Conservation (phyloP, 2,797 vertebrate species). For the Gymnodraco acuticeps region DNA sequence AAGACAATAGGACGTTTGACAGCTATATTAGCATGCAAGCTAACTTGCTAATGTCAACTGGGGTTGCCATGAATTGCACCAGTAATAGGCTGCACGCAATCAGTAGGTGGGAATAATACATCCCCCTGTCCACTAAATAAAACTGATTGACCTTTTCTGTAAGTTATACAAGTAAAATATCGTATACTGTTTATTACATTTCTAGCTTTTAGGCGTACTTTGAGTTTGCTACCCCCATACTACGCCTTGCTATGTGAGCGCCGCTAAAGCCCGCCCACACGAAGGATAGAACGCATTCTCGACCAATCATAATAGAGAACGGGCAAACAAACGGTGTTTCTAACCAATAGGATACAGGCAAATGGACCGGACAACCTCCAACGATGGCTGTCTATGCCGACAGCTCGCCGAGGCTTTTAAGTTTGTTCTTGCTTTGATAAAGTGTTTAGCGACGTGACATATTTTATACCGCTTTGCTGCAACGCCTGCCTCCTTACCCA, state of each 20-base stretch:
- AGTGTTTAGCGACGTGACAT: background rate
- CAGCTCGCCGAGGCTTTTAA: conserved; percentile 52
- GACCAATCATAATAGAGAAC: conserved; percentile 71
- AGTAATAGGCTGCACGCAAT: background rate
- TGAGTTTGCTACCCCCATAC: conserved; percentile 25
- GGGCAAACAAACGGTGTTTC: background rate
- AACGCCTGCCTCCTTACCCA: conserved; percentile 83
- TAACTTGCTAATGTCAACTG: conserved; percentile 60
- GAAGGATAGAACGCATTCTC: conserved; percentile 24
- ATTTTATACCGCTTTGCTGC: conserved; percentile 14
- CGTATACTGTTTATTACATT: background rate
- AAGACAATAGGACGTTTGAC: conserved; percentile 78
- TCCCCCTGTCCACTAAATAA: background rate
- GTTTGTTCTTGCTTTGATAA: conserved; percentile 32
- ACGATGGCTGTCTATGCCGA: conserved; percentile 49
- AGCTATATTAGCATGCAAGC: conserved; percentile 72
- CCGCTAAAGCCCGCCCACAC: conserved; percentile 55
- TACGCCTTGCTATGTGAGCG: conserved; percentile 58
- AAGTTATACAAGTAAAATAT: background rate
- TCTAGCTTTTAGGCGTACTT: conserved; percentile 28
- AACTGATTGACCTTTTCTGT: rapidly evolving
- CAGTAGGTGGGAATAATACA: background rate
- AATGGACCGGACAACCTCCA: conserved; percentile 62
- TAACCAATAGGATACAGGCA: conserved; percentile 69
- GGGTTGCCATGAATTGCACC: conserved; percentile 29